phyloP scores from a whole-genome alignment of 30 jellyfish, hydroid and myxozoan genomes.

The Turritopsis dohrnii region DNA sequence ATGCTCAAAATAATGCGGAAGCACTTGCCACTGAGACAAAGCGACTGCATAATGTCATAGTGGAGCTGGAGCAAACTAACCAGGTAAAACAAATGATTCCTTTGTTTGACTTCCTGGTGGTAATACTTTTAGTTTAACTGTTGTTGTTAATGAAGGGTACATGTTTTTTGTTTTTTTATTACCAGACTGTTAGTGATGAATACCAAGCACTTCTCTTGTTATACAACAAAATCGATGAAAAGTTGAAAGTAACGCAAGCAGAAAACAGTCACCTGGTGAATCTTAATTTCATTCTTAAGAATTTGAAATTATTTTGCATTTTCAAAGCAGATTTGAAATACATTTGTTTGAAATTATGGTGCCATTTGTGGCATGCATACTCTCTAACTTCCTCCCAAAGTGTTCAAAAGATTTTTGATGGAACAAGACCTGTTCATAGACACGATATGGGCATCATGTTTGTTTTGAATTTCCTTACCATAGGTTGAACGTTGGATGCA shows the following conservation, averaged over 20 bases:
- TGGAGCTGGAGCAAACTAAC: slow-evolving; percentile 59
- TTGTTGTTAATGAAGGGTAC: too few species aligned
- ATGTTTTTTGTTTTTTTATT: background rate
- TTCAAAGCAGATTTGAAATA: background rate
- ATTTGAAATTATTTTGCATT: background rate
- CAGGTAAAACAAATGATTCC: slow-evolving; percentile 62
- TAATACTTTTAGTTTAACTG: too few species aligned
- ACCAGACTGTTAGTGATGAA: slow-evolving; percentile 76
- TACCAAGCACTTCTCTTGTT: slow-evolving; percentile 81
- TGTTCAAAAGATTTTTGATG: too few species aligned
- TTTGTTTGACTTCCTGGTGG: too few species aligned
- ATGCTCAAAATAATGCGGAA: slow-evolving; percentile 54
- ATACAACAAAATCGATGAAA: slow-evolving; percentile 64
- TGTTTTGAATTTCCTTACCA: background rate
- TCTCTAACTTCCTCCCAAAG: too few species aligned
- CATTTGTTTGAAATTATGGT: background rate
- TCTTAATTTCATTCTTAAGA: background rate
- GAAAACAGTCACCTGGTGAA: slow-evolving; percentile 75
- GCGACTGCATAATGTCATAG: slow-evolving; percentile 44
- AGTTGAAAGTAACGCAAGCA: slow-evolving; percentile 54
- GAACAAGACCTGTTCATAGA: too few species aligned
- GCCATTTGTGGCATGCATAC: too few species aligned
- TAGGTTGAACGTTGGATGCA: slow-evolving; percentile 86
- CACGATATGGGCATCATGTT: too few species aligned
- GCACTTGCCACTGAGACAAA: slow-evolving; percentile 55